These are phyloP conservation scores for Turritopsis dohrnii DNA, from an alignment of 30 jellyfish, hydroid and myxozoan genomes.

Conservation along the genomic window DNA sequence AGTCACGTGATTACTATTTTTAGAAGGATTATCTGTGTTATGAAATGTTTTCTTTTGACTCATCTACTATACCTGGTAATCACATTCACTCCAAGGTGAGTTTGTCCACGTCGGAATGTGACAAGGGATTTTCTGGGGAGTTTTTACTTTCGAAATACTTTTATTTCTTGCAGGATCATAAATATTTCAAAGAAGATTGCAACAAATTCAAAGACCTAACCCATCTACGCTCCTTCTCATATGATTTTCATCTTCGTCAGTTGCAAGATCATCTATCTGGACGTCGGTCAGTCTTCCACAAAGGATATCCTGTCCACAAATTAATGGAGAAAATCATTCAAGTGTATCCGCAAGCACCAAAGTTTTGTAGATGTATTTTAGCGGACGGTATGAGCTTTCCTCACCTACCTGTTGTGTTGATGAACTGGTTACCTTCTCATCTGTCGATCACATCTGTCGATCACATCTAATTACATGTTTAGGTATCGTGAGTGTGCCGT, in stretches of 20 bases:
- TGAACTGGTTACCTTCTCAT: too few relatives aligned
- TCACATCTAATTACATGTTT: not conserved
- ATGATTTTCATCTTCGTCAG: slow-evolving; percentile 88
- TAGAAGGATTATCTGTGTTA: slow-evolving; percentile 18
- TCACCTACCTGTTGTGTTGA: not conserved
- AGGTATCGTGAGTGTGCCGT: slow-evolving; percentile 85
- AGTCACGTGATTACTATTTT: not conserved
- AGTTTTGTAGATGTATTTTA: slow-evolving; percentile 67
- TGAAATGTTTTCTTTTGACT: slow-evolving; percentile 18
- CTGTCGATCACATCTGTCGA: too few relatives aligned
- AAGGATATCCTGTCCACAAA: slow-evolving; percentile 76
- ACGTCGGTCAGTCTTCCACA: slow-evolving; percentile 64
- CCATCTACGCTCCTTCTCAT: slow-evolving; percentile 72
- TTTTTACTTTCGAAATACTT: too few relatives aligned
- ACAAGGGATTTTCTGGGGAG: not conserved
- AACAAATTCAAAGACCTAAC: slow-evolving; percentile 59
- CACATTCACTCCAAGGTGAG: not conserved
- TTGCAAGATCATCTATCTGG: slow-evolving; percentile 85
- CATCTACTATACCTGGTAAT: not conserved
- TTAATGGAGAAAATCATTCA: slow-evolving; percentile 50
- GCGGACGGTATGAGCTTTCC: slow-evolving; percentile 59
- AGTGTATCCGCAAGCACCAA: slow-evolving; percentile 81
- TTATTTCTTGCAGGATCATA: slow-evolving; percentile 34
- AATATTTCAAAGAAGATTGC: slow-evolving; percentile 60
- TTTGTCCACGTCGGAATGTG: not conserved